Conservation (phyloP, 2,113 vertebrate species). For the Daboia siamensis region DNA sequence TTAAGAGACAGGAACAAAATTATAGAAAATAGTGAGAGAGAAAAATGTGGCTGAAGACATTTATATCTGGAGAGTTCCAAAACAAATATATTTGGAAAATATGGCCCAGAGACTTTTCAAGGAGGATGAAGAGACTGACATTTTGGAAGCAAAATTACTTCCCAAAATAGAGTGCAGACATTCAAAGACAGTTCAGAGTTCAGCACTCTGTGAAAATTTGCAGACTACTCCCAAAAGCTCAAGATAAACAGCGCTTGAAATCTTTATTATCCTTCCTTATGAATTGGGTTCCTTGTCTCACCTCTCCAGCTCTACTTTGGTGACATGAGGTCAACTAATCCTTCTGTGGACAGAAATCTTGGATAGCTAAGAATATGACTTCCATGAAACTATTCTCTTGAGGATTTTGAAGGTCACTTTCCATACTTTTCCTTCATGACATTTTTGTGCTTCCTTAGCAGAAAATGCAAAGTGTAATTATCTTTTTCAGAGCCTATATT, state of each 20-base stretch:
- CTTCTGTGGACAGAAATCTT: conserved; percentile 3
- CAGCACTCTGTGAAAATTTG: conserved; percentile 18
- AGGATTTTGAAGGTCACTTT: background rate
- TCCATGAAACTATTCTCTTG: background rate
- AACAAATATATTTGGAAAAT: conserved; percentile 1
- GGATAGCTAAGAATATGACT: conserved; percentile 3
- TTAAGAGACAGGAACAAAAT: background rate
- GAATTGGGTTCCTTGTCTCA: conserved; percentile 12
- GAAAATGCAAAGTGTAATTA: background rate
- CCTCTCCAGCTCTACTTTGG: conserved; percentile 10
- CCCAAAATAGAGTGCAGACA: background rate
- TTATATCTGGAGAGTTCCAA: background rate
- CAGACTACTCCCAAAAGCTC: conserved; percentile 24
- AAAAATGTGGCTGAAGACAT: background rate
- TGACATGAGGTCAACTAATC: conserved; percentile 25
- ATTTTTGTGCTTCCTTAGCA: background rate
- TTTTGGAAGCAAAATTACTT: conserved; percentile 38
- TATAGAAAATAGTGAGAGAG: background rate
- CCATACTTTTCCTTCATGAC: background rate
- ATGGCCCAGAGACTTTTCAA: conserved; percentile 16
- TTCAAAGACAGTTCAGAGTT: conserved; percentile 22
- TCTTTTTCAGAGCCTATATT: background rate
- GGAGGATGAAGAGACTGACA: background rate
- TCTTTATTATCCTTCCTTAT: conserved; percentile 15
- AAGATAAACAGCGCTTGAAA: conserved; percentile 1